Percentiles rank a stretch among this genome's conserved stretches.
Conservation (phyloP, 2,113 vertebrate species). For the Passerina amoena region DNA sequence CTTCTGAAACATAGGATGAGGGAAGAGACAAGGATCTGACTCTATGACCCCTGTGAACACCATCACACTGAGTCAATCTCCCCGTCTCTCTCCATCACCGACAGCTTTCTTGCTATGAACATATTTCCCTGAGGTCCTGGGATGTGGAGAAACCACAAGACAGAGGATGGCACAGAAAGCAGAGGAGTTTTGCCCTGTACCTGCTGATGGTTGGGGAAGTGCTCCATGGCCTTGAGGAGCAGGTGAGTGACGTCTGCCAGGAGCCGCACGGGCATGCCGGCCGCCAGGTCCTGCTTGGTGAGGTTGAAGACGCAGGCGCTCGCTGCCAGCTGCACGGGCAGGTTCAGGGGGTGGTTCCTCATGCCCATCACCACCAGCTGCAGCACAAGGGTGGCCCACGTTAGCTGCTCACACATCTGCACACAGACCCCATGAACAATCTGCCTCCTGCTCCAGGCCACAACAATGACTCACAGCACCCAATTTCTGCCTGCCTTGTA, state of each 20-base stretch:
- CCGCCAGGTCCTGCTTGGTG: conserved; percentile 95
- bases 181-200: conserved; percentile 15
- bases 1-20: too few species aligned
- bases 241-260: conserved; percentile 91
- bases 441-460: neutral
- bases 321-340: conserved; percentile 95
- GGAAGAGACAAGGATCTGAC: too few species aligned
- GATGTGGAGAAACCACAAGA: neutral
- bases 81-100: too few species aligned
- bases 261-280: conserved; percentile 92
- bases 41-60: too few species aligned
- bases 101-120: neutral
- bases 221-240: conserved; percentile 95
- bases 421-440: neutral
- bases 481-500: neutral
- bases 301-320: conserved; percentile 98
- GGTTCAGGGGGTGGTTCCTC: conserved; percentile 93
- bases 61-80: too few species aligned
- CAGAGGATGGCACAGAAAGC: neutral
- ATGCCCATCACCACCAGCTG: conserved; percentile 96
- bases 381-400: neutral
- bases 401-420: neutral
- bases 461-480: neutral
- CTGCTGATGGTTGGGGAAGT: conserved; percentile 97
- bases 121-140: neutral